Evolutionary conservation across 2,888 invertebrate genomes (phyloP).

Genomic region (Xanthia togata): DNA sequence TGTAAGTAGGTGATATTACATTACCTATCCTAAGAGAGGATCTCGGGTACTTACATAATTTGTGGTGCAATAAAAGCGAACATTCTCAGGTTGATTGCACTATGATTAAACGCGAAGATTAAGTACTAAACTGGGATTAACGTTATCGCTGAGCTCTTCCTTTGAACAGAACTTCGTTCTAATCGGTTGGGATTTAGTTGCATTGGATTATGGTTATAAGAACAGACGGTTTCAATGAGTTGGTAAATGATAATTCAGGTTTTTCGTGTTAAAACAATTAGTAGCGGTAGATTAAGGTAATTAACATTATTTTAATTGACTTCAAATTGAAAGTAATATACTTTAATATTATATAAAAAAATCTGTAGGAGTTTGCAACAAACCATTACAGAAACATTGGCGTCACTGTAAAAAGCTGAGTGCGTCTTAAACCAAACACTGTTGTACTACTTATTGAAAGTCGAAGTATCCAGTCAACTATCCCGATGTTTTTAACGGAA

Average conservation of each 20-base stretch:
- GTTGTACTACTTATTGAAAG: conserved; percentile 3
- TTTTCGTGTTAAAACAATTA: not conserved
- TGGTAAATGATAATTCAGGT: not conserved
- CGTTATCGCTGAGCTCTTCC: conserved; percentile 39
- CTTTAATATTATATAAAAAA: not conserved
- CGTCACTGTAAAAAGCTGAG: not conserved
- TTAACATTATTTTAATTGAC: not conserved
- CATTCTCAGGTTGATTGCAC: conserved; percentile 60
- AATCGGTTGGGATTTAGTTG: conserved; percentile 52
- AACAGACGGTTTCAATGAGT: conserved; percentile 31
- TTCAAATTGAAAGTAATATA: not conserved
- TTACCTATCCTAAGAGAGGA: conserved; percentile 42
- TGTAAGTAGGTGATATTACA: conserved; percentile 53
- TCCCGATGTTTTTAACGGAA: conserved; percentile 31
- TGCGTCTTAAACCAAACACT: conserved; percentile 8
- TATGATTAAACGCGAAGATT: conserved; percentile 54
- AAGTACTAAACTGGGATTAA: conserved; percentile 61
- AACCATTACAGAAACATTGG: not conserved
- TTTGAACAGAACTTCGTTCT: conserved; percentile 50
- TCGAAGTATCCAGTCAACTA: conserved; percentile 7
- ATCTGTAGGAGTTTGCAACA: not conserved
- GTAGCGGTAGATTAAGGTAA: not conserved
- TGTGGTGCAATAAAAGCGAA: conserved; percentile 66
- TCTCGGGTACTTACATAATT: conserved; percentile 60
- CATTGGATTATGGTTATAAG: conserved; percentile 47